Conservation (phyloP, 2,113 vertebrate genomes). For the Crotophaga sulcirostris region DNA sequence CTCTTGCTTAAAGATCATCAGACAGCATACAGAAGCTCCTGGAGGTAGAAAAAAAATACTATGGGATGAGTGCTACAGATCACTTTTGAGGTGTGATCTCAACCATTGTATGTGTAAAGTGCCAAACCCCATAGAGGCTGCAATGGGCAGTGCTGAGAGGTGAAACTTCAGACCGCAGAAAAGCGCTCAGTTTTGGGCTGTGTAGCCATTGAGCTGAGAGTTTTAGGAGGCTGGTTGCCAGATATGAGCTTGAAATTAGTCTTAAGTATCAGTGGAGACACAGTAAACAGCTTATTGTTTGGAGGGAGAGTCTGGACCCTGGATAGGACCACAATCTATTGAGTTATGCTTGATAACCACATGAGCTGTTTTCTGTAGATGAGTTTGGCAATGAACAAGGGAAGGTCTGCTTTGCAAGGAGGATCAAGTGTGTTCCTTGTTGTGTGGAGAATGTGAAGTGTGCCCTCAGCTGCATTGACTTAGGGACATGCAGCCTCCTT, state of each 20-base stretch:
- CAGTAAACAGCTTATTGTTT: not conserved
- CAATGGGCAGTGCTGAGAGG: not conserved
- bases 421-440: not conserved
- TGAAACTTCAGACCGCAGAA: not conserved
- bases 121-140: accelerated
- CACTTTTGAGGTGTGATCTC: not conserved
- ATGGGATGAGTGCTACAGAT: not conserved
- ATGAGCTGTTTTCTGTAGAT: not conserved
- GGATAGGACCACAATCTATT: not conserved
- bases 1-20: not conserved
- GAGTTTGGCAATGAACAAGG: not conserved
- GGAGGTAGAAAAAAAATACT: not conserved
- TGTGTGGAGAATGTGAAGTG: not conserved
- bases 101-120: not conserved
- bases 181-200: not conserved
- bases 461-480: not conserved
- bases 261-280: not conserved
- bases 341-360: not conserved
- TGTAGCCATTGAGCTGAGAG: not conserved
- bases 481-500: not conserved
- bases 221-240: not conserved
- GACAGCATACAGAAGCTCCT: not conserved
- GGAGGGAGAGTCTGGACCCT: not conserved
- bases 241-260: not conserved
- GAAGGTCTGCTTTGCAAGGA: not conserved